Percentiles rank a stretch among this genome's conserved stretches.
phyloP scores from a whole-genome alignment of 2,797 vertebrate genomes.

The Nannoperca obscura region DNA sequence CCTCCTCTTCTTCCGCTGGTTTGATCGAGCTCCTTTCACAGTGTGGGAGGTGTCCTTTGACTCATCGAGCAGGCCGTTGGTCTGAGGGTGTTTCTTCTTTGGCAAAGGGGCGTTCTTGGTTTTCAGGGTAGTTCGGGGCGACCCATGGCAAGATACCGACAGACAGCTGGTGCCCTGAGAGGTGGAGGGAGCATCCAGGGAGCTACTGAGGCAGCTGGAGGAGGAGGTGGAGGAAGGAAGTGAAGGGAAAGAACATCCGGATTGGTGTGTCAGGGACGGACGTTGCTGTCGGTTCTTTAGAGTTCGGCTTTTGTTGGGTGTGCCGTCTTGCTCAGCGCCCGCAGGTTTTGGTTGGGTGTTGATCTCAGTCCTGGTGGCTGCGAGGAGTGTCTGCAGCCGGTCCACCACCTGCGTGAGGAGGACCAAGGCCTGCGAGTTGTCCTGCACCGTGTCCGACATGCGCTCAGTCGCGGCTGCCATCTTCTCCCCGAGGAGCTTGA shows the following conservation, averaged over 20 bases:
- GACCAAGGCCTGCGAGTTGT: constrained; percentile 75
- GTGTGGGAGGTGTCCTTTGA: not conserved
- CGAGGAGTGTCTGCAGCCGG: constrained; percentile 72
- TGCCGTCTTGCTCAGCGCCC: not conserved
- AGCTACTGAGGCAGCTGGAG: constrained; percentile 65
- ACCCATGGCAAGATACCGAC: constrained; percentile 39
- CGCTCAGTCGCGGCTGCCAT: constrained; percentile 73
- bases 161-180: constrained; percentile 48
- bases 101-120: constrained; percentile 10
- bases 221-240: constrained; percentile 57
- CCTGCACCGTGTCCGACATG: constrained; percentile 78
- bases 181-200: constrained; percentile 53
- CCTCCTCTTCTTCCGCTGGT: constrained; percentile 68
- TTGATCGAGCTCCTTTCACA: constrained; percentile 35
- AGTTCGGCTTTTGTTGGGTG: not conserved
- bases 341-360: not conserved
- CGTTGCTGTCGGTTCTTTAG: not conserved
- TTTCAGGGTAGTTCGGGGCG: constrained; percentile 26
- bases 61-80: constrained; percentile 61
- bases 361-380: constrained; percentile 29
- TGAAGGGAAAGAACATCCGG: constrained; percentile 54
- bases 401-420: constrained; percentile 79
- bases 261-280: constrained; percentile 42
- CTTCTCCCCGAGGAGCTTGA: constrained; percentile 75
- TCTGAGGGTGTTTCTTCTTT: constrained; percentile 18